These are phyloP conservation scores for Tridacna crocea DNA, from an alignment of 2,888 invertebrate species.

Conservation along the genomic window DNA sequence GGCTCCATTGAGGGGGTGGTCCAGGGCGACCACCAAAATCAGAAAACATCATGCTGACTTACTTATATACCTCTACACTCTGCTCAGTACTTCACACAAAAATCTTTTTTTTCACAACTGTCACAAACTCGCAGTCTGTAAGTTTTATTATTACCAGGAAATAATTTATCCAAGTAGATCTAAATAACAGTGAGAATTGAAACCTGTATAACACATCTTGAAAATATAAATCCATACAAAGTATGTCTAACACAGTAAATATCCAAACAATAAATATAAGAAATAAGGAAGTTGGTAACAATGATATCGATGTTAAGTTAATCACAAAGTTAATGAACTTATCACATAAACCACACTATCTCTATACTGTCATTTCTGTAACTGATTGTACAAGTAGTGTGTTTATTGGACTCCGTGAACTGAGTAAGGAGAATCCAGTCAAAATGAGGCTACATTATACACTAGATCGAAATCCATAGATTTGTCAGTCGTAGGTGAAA, in stretches of 20 bases:
- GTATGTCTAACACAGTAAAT: too few species aligned
- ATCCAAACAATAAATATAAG: too few species aligned
- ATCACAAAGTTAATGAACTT: background rate
- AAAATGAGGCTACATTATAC: constrained; percentile 30
- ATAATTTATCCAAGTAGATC: too few species aligned
- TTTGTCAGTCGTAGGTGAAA: constrained; percentile 23
- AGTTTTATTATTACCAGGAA: too few species aligned
- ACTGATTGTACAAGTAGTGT: background rate
- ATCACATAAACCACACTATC: background rate
- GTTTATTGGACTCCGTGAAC: constrained; percentile 43
- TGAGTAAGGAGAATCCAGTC: constrained; percentile 19
- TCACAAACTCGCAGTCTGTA: too few species aligned
- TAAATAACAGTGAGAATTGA: too few species aligned
- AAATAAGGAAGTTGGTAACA: too few species aligned
- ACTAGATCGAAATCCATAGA: constrained; percentile 14
- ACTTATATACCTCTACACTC: background rate
- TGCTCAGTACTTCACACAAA: too few species aligned
- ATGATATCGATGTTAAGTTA: too few species aligned
- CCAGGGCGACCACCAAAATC: constrained; percentile 68
- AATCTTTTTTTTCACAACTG: too few species aligned
- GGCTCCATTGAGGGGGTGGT: constrained; percentile 62
- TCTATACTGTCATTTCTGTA: background rate
- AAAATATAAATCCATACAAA: too few species aligned
- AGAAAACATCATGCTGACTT: constrained; percentile 69
- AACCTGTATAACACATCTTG: too few species aligned